Conservation (phyloP, 1,140 invertebrate genomes). For the Philaenus spumarius region DNA sequence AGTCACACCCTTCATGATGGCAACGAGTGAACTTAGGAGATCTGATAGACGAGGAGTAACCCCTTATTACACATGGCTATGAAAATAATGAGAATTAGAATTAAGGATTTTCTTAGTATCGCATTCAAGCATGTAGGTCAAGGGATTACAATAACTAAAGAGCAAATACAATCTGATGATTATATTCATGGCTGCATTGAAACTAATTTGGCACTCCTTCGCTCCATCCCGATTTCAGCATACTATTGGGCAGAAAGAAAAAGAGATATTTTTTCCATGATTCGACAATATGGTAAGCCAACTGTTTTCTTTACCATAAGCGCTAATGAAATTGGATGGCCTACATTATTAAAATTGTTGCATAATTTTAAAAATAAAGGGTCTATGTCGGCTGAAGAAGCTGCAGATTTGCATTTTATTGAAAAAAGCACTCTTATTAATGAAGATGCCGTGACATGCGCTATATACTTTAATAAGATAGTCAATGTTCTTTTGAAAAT, state of each 20-base stretch:
- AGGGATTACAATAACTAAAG: constrained; percentile 22
- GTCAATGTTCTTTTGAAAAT: not conserved
- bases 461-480: not conserved
- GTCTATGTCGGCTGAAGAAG: too few species aligned
- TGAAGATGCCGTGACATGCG: not conserved
- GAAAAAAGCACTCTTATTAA: constrained; percentile 19
- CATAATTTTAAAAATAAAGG: constrained; percentile 16
- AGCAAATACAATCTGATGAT: constrained; percentile 17
- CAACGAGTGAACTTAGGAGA: constrained; percentile 24
- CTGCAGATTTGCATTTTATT: constrained; percentile 12
- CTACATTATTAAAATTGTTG: not conserved
- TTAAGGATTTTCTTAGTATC: too few species aligned
- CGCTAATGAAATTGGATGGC: constrained; percentile 23
- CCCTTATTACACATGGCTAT: constrained; percentile 27
- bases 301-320: constrained; percentile 29
- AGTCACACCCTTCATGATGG: constrained; percentile 24
- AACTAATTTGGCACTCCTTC: constrained; percentile 18
- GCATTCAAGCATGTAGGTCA: constrained; percentile 18
- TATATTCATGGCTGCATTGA: constrained; percentile 20
- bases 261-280: constrained; percentile 37
- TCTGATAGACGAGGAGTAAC: constrained; percentile 14
- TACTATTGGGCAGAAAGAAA: constrained; percentile 34
- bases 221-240: constrained; percentile 14
- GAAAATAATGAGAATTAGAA: constrained; percentile 25
- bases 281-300: constrained; percentile 29